These are phyloP conservation scores for Pelobates cultripes DNA, from an alignment of 2,797 vertebrate genomes.

Conservation along the genomic window DNA sequence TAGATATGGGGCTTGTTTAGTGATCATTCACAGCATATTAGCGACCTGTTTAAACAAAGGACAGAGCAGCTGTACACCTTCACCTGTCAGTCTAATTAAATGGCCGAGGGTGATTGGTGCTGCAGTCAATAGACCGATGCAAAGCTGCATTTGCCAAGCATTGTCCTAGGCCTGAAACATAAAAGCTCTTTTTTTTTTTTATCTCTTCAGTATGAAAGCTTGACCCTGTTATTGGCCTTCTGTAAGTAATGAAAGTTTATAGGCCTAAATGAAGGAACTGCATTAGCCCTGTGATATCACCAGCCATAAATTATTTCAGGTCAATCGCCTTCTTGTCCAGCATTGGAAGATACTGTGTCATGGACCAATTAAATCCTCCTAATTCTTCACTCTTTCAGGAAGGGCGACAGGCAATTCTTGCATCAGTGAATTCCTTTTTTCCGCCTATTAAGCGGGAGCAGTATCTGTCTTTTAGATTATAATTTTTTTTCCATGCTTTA, in stretches of 20 bases:
- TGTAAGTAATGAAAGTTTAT: constrained; percentile 1
- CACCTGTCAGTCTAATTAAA: too few relatives aligned
- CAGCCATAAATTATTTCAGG: constrained; percentile 9
- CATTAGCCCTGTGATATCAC: constrained; percentile 1
- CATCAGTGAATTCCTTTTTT: neutral
- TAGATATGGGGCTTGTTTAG: too few relatives aligned
- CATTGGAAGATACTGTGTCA: neutral
- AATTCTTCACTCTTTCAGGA: neutral
- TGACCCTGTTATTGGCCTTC: neutral
- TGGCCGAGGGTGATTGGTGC: neutral
- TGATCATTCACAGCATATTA: too few relatives aligned
- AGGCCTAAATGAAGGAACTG: neutral
- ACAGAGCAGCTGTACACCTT: too few relatives aligned
- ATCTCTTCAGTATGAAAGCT: neutral
- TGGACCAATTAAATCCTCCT: constrained; percentile 4
- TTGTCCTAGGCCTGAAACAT: neutral
- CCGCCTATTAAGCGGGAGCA: neutral
- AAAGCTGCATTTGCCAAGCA: too few relatives aligned
- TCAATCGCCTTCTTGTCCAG: constrained; percentile 1
- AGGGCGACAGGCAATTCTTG: neutral
- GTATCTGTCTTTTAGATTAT: neutral
- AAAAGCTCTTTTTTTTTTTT: neutral
- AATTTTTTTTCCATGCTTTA: neutral
- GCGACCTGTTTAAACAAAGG: too few relatives aligned
- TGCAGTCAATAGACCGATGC: neutral